Evolutionary conservation across 2,888 invertebrate genomes (phyloP).

Genomic region (Asteroscopus sphinx): DNA sequence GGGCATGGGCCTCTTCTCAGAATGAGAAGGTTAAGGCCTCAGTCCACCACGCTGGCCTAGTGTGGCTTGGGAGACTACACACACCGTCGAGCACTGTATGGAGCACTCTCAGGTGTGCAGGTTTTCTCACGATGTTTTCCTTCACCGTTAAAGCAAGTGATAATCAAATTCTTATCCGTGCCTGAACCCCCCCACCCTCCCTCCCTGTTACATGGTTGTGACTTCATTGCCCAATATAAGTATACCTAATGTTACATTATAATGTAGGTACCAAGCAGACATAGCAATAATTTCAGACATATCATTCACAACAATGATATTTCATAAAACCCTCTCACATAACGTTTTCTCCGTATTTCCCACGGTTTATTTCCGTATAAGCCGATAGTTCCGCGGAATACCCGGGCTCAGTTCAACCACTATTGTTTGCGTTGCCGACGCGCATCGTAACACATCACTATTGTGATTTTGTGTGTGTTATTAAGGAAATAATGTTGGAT

Average conservation of each 20-base stretch:
- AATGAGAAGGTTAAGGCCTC: too few species aligned
- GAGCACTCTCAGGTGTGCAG: too few species aligned
- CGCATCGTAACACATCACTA: slow-evolving; percentile 27
- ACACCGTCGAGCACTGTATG: too few species aligned
- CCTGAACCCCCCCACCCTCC: too few species aligned
- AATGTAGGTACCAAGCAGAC: slow-evolving; percentile 11
- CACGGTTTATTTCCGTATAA: slow-evolving; percentile 58
- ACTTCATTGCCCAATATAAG: too few species aligned
- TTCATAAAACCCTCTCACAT: slow-evolving; percentile 33
- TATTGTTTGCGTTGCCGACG: slow-evolving; percentile 48
- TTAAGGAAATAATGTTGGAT: neutral
- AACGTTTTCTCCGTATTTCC: slow-evolving; percentile 48
- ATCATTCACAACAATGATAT: slow-evolving; percentile 29
- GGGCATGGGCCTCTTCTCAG: too few species aligned
- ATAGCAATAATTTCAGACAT: slow-evolving; percentile 35
- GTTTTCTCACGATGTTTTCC: too few species aligned
- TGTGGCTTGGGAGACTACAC: too few species aligned
- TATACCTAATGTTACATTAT: neutral
- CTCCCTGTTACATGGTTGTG: too few species aligned
- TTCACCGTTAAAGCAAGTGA: too few species aligned
- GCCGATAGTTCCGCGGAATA: slow-evolving; percentile 51
- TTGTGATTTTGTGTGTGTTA: slow-evolving; percentile 22
- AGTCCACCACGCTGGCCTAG: too few species aligned
- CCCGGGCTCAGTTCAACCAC: slow-evolving; percentile 29
- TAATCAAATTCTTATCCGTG: too few species aligned